Percentiles rank a stretch among this genome's conserved stretches.
Evolutionary conservation across 2,797 vertebrate genomes (phyloP).

Genomic region (Pantherophis vulpinus): DNA sequence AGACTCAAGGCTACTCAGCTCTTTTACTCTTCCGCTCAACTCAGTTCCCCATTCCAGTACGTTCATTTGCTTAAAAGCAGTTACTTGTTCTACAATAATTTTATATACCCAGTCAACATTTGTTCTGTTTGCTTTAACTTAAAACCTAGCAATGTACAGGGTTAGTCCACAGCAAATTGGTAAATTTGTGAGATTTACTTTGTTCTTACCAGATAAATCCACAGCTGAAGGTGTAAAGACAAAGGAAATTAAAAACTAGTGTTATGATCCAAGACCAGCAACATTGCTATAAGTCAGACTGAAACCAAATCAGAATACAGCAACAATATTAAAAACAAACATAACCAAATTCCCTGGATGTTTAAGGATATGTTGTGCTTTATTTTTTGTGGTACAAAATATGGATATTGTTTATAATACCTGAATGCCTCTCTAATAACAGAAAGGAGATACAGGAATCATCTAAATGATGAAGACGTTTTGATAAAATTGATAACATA

Average conservation of each 20-base stretch:
- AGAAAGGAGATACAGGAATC: background rate
- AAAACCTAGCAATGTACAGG: background rate
- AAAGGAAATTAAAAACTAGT: background rate
- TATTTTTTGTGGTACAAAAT: background rate
- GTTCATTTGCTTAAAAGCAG: background rate
- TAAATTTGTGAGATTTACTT: background rate
- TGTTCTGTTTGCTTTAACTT: background rate
- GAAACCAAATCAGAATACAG: background rate
- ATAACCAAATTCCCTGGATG: background rate
- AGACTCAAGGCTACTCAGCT: background rate
- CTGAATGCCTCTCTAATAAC: background rate
- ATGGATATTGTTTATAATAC: background rate
- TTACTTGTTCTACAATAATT: background rate
- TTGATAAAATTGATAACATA: background rate
- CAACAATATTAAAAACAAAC: background rate
- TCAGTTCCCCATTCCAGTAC: background rate
- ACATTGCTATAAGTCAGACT: background rate
- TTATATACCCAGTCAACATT: background rate
- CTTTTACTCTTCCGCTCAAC: background rate
- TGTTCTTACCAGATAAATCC: background rate
- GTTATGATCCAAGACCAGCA: background rate
- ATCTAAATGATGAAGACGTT: background rate
- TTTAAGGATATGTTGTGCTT: background rate
- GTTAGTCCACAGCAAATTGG: background rate
- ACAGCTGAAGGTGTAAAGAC: background rate